These are phyloP conservation scores for Cistogaster globosa DNA, from an alignment of 2,888 invertebrate genomes.

Conservation along the genomic window DNA sequence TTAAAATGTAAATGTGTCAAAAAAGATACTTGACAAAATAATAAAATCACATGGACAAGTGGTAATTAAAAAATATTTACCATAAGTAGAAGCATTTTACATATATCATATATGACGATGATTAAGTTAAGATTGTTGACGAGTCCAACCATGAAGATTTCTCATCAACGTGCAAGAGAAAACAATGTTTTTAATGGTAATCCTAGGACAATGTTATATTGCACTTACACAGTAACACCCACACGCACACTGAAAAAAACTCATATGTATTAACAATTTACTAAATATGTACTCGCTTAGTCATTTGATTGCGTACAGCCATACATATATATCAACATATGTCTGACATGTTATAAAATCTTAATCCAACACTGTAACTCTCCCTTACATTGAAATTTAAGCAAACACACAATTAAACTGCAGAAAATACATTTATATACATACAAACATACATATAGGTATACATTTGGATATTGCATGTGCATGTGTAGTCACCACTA, in stretches of 20 bases:
- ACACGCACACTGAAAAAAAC: slow-evolving; percentile 1
- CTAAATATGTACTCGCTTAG: neutral
- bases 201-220: slow-evolving; percentile 34
- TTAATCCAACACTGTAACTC: slow-evolving; percentile 30
- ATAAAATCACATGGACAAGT: slow-evolving; percentile 71
- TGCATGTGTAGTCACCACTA: neutral
- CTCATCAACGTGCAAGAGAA: slow-evolving; percentile 15
- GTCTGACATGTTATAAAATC: slow-evolving; percentile 6
- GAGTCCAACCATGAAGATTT: slow-evolving; percentile 26
- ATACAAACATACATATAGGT: neutral
- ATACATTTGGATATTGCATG: no score
- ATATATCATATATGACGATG: slow-evolving; percentile 47
- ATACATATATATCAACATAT: neutral
- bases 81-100: slow-evolving; percentile 58
- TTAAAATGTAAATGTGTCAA: slow-evolving; percentile 40
- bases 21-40: slow-evolving; percentile 67
- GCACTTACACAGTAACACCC: neutral
- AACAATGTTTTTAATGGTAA: slow-evolving; percentile 51
- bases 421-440: slow-evolving; percentile 13
- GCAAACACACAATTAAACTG: neutral
- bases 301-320: neutral
- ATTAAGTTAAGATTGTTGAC: slow-evolving; percentile 39
- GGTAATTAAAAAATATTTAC: slow-evolving; percentile 71
- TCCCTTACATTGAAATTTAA: neutral
- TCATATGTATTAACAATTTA: slow-evolving; percentile 6